Evolutionary conservation across 2,888 invertebrate genomes (phyloP), one percentile per base, ranked within the genome.

Genomic region (Troides oblongomaculatus): DNA sequence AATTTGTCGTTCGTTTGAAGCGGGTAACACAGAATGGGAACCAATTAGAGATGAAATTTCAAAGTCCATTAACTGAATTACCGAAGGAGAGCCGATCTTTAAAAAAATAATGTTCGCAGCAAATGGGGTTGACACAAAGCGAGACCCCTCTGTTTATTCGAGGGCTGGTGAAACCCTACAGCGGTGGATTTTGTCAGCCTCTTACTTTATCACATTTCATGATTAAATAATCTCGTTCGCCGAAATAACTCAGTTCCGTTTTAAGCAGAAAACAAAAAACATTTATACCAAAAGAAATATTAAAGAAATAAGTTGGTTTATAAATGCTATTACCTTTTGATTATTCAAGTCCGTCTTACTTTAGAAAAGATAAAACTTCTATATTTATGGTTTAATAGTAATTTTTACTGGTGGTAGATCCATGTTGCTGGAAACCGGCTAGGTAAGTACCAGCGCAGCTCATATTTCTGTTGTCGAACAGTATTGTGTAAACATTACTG

Each of bases 21-120:
- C 10, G 62, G 57, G 61, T 60, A 69, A 62, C 39, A 68, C 36
- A 59, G 63, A 64, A 68, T 64, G 59, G 78, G 79, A 75, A 77
- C 79, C 84, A 85, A 86, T 86, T 83, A 84, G 77, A 76, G 74
- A 77, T 74, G 74, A 73, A 79, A 76, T 79, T 80, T 76, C 78
- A 77, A 76, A 84, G 78, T 82, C 83, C 84, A 84, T 85, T 85
- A 85, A 75, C 76, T 73, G 77, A 82, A 84, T 85, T 83, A 81
- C 77, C 71, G 70, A 71, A 68, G 66, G 69, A 30, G 74, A 63
- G 66, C 17, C 68, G 57, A 65, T 60, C 65, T 67, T 67, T 74
- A 70, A 76, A 76, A 77, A 76, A 74, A 77, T 79, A 82, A 80
- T 76, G 76, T 80, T 78, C 77, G 76, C 76, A 64, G 66, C 72